Percentiles rank a stretch among this genome's conserved stretches.
These are phyloP conservation scores for Siniperca scherzeri DNA, from an alignment of 2,797 vertebrate species.

Conservation along the genomic window DNA sequence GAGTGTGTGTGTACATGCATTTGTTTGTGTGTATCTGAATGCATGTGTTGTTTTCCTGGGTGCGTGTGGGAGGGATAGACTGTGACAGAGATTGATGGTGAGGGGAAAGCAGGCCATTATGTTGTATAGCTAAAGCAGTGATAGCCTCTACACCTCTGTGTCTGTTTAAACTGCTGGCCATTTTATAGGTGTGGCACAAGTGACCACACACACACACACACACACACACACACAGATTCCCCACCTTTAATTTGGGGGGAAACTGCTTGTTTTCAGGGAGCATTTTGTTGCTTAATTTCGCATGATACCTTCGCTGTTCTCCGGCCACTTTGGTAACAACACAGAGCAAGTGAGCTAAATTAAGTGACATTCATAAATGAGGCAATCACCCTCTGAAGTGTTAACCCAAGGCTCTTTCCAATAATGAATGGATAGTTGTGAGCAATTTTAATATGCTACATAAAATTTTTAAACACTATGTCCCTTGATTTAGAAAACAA, in stretches of 20 bases:
- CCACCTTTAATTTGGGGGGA: constrained; percentile 43
- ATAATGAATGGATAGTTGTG: constrained; percentile 49
- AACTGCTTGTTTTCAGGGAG: constrained; percentile 34
- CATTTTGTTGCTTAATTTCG: constrained; percentile 31
- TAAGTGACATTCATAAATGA: constrained; percentile 62
- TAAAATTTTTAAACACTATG: constrained; percentile 30
- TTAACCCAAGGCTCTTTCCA: constrained; percentile 37
- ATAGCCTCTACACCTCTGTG: constrained; percentile 80
- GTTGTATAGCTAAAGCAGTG: constrained; percentile 73
- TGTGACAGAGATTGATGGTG: constrained; percentile 83
- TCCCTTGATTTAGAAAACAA: background rate
- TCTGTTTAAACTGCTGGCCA: constrained; percentile 73
- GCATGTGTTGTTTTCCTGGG: constrained; percentile 52
- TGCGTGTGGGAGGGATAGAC: constrained; percentile 65
- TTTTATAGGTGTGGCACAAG: constrained; percentile 70
- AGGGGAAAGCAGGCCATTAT: constrained; percentile 79
- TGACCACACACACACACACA: constrained; percentile 50
- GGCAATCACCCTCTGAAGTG: constrained; percentile 38
- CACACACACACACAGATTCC: constrained; percentile 20
- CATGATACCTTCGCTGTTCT: constrained; percentile 40
- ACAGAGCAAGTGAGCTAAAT: constrained; percentile 44
- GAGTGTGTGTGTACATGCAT: constrained; percentile 22
- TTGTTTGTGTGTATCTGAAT: constrained; percentile 32
- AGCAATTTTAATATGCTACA: constrained; percentile 42
- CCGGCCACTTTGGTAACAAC: constrained; percentile 40